phyloP scores from a whole-genome alignment of 2,797 vertebrate genomes.

The Gadopsis marmoratus region DNA sequence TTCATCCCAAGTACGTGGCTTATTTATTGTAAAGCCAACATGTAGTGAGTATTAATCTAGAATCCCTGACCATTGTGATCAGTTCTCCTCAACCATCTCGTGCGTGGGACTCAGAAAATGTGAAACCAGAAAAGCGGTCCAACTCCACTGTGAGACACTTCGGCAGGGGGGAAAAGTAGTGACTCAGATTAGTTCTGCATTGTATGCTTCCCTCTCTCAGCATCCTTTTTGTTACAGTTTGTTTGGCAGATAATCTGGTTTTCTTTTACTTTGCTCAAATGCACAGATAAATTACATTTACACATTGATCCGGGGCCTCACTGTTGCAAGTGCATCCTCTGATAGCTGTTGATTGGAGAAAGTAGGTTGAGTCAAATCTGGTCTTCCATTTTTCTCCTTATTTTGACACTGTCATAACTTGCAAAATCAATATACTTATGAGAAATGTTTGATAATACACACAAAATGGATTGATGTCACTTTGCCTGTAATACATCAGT shows the following conservation, averaged over 20 bases:
- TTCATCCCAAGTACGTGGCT: slow-evolving; percentile 48
- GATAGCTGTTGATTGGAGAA: slow-evolving; percentile 38
- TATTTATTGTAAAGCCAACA: slow-evolving; percentile 40
- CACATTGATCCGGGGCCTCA: slow-evolving; percentile 37
- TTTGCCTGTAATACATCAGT: slow-evolving; percentile 52
- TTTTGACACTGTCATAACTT: slow-evolving; percentile 49
- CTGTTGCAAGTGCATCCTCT: slow-evolving; percentile 37
- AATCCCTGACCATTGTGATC: slow-evolving; percentile 34
- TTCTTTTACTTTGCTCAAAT: slow-evolving; percentile 37
- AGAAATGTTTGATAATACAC: slow-evolving; percentile 49
- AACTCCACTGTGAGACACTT: slow-evolving; percentile 30
- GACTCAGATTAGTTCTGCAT: slow-evolving; percentile 26
- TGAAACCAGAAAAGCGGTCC: slow-evolving; percentile 31
- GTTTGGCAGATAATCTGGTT: slow-evolving; percentile 21
- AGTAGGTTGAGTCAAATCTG: slow-evolving; percentile 58
- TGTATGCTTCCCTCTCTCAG: slow-evolving; percentile 8
- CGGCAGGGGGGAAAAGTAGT: neutral
- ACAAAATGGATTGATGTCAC: slow-evolving; percentile 56
- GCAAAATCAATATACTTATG: slow-evolving; percentile 52
- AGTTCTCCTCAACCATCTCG: slow-evolving; percentile 32
- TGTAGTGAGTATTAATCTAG: slow-evolving; percentile 39
- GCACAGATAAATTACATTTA: slow-evolving; percentile 43
- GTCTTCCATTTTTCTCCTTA: slow-evolving; percentile 74
- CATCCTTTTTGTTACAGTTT: slow-evolving; percentile 26
- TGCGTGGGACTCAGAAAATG: slow-evolving; percentile 44